Percentiles rank a stretch among this genome's conserved stretches.
phyloP scores from a whole-genome alignment of 2,888 invertebrate genomes.

The Arctia plantaginis region DNA sequence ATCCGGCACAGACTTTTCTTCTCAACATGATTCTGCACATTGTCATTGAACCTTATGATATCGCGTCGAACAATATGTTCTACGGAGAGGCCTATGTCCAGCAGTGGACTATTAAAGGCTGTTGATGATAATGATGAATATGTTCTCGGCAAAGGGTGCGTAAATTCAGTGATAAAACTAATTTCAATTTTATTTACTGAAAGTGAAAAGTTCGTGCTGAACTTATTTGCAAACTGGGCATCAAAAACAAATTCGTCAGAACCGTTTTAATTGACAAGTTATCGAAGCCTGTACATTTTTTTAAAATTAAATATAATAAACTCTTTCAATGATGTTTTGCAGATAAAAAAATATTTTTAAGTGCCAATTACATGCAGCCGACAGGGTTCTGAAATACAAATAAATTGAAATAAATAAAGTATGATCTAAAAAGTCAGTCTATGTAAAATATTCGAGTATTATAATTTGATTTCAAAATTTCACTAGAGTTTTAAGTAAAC shows the following conservation, averaged over 20 bases:
- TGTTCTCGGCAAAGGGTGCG: background rate
- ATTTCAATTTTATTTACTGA: background rate
- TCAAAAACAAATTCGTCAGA: background rate
- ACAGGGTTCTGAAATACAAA: background rate
- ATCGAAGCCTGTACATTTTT: background rate
- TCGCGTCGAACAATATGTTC: background rate
- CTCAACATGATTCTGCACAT: background rate
- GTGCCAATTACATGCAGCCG: background rate
- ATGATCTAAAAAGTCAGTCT: background rate
- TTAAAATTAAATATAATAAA: background rate
- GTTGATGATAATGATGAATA: no score
- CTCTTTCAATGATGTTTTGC: background rate
- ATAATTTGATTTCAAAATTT: background rate
- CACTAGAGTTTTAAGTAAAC: background rate
- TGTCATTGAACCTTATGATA: background rate
- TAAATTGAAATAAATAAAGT: background rate
- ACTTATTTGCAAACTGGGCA: background rate
- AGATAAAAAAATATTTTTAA: background rate
- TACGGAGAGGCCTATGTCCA: no score
- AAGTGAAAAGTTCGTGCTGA: background rate
- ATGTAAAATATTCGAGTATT: background rate
- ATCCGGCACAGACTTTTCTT: background rate
- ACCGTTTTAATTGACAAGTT: background rate
- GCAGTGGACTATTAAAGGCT: no score
- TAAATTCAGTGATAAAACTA: background rate